Conservation (phyloP, 1,140 invertebrate species). For the Teleogryllus occipitalis region DNA sequence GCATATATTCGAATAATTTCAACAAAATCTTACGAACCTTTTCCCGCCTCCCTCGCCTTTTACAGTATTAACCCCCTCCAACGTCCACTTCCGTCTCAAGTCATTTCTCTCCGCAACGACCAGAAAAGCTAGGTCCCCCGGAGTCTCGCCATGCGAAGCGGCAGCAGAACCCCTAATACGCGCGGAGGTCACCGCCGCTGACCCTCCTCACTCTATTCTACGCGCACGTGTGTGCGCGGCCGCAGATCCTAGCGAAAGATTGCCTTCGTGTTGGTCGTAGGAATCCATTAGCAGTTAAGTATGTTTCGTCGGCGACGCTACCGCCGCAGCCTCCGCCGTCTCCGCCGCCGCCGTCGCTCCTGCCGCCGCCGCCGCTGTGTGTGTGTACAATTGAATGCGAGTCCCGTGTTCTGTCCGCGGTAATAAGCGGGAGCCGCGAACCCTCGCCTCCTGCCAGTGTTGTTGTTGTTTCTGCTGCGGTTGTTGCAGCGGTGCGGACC, state of each 20-base stretch:
- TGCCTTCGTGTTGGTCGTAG: neutral
- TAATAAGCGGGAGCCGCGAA: neutral
- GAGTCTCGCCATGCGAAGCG: neutral
- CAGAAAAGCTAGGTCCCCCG: too few species aligned
- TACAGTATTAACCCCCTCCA: too few species aligned
- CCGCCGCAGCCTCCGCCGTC: too few species aligned
- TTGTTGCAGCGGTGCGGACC: too few species aligned
- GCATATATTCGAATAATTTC: too few species aligned
- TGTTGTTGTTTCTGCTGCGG: too few species aligned
- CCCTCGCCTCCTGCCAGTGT: too few species aligned
- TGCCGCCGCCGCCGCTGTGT: neutral
- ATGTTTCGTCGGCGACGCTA: neutral
- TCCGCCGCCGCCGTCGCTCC: neutral
- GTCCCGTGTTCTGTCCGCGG: neutral
- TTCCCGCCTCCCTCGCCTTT: too few species aligned
- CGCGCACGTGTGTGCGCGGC: neutral
- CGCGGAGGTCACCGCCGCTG: neutral
- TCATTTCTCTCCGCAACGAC: too few species aligned
- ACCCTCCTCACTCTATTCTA: too few species aligned
- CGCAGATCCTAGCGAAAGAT: neutral
- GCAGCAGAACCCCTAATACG: neutral
- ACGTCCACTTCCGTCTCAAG: too few species aligned
- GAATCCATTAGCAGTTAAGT: conserved; percentile 1
- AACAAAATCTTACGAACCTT: too few species aligned
- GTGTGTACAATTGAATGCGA: neutral